phyloP scores from a whole-genome alignment of 2,888 invertebrate genomes.

The Sesamia inferens region DNA sequence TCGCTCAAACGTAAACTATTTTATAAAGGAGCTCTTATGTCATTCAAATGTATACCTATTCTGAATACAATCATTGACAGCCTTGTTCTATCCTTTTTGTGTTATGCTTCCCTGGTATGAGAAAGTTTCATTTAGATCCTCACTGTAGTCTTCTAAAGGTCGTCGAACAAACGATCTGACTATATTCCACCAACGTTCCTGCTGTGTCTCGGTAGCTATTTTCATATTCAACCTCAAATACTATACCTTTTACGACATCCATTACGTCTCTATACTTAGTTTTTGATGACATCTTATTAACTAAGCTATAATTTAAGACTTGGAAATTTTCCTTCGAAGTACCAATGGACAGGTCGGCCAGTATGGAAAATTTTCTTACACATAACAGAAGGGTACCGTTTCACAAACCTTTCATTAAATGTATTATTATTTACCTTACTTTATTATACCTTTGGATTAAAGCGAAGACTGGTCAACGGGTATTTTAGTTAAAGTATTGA shows the following conservation, averaged over 20 bases:
- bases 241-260: constrained; percentile 6
- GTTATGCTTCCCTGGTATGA: not conserved
- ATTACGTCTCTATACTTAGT: constrained; percentile 13
- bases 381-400: constrained; percentile 12
- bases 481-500: not conserved
- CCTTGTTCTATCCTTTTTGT: not conserved
- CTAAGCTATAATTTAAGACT: constrained; percentile 38
- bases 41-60: too few relatives aligned
- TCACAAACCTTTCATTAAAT: constrained; percentile 45
- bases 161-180: not conserved
- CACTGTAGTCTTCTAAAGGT: not conserved
- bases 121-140: not conserved
- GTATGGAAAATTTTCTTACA: constrained; percentile 47
- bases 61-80: not conserved
- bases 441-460: constrained; percentile 13
- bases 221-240: not conserved
- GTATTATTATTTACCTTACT: constrained; percentile 16
- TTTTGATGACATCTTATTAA: constrained; percentile 23
- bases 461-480: not conserved
- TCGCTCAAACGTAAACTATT: not conserved
- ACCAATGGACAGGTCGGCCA: not conserved
- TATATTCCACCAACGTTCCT: not conserved
- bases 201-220: not conserved
- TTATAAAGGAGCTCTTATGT: not conserved
- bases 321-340: constrained; percentile 33